These are phyloP conservation scores for Elaphurus davidianus DNA, from an alignment of 2,113 vertebrate species.

Conservation along the genomic window DNA sequence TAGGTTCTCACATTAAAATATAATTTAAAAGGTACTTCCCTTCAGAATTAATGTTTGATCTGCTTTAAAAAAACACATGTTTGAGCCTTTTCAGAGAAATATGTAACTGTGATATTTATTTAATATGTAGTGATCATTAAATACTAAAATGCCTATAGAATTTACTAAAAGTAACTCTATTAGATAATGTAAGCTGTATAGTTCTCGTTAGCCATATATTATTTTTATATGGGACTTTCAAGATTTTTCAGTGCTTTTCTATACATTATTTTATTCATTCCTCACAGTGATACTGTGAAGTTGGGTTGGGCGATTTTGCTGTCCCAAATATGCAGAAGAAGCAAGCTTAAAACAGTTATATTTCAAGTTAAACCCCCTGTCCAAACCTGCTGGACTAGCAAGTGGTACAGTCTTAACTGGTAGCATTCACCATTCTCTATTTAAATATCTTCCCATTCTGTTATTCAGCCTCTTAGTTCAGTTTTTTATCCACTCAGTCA, in stretches of 20 bases:
- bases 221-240: not conserved
- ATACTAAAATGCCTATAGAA: not conserved
- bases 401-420: not conserved
- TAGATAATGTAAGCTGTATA: not conserved
- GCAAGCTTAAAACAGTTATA: not conserved
- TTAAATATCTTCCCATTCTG: not conserved
- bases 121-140: not conserved
- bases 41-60: not conserved
- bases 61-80: not conserved
- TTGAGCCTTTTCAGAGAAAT: not conserved
- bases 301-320: not conserved
- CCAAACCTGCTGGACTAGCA: not conserved
- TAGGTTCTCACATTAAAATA: not conserved
- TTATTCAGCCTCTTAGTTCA: not conserved
- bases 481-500: not conserved
- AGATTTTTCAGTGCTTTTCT: not conserved
- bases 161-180: not conserved
- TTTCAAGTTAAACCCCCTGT: not conserved
- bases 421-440: not conserved
- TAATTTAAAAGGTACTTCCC: not conserved
- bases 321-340: not conserved
- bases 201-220: not conserved
- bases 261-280: not conserved
- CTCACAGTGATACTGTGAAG: not conserved
- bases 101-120: not conserved